These are phyloP conservation scores for Syrista parreyssii DNA, from an alignment of 2,888 invertebrate genomes.

Conservation along the genomic window DNA sequence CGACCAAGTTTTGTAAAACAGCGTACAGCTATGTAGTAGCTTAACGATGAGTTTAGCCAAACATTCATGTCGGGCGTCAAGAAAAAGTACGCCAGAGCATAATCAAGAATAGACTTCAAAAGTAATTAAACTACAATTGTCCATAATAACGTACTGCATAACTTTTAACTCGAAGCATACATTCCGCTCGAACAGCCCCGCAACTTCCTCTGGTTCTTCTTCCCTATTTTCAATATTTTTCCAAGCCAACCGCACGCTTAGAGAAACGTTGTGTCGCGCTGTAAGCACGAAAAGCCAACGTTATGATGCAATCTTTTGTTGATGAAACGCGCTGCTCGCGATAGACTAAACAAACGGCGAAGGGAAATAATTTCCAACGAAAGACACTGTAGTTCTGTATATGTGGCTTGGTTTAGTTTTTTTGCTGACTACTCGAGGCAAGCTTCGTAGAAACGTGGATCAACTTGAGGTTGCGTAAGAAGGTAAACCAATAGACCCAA, in stretches of 20 bases:
- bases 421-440: background rate
- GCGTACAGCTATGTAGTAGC: background rate
- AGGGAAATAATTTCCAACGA: background rate
- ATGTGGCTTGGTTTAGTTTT: background rate
- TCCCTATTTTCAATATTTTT: background rate
- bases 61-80: background rate
- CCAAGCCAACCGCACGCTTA: background rate
- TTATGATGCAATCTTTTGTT: too few species aligned
- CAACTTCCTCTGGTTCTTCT: background rate
- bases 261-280: too few species aligned
- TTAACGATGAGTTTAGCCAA: background rate
- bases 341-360: too few species aligned
- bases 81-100: background rate
- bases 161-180: background rate
- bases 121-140: constrained; percentile 24
- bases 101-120: constrained; percentile 6
- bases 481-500: background rate
- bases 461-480: background rate
- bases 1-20: background rate
- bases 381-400: background rate
- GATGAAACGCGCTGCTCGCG: too few species aligned
- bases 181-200: background rate
- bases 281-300: too few species aligned
- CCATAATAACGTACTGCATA: constrained; percentile 4
- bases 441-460: background rate